phyloP scores from a whole-genome alignment of 2,888 invertebrate species.

The Conus canariensis region DNA sequence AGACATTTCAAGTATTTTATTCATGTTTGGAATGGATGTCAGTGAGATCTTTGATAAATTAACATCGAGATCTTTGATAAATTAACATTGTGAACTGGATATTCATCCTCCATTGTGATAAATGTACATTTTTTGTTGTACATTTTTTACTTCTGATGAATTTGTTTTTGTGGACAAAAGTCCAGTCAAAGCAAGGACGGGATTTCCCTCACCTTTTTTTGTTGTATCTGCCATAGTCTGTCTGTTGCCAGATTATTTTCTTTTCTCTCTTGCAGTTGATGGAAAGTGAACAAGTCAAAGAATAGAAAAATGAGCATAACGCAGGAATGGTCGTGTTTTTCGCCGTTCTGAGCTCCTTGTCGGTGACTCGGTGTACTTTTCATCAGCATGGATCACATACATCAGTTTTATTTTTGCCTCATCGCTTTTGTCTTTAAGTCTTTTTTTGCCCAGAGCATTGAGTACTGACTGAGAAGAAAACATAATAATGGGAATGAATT shows the following conservation, averaged over 20 bases:
- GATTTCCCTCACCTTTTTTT: background rate
- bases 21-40: background rate
- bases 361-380: too few species aligned
- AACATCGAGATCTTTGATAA: background rate
- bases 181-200: background rate
- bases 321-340: too few species aligned
- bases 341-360: too few species aligned
- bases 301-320: too few species aligned
- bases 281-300: too few species aligned
- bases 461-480: too few species aligned
- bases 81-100: background rate
- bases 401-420: too few species aligned
- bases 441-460: too few species aligned
- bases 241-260: background rate
- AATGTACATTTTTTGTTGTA: background rate
- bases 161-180: background rate
- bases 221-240: background rate
- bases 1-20: background rate
- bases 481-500: too few species aligned
- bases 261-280: background rate
- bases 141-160: background rate
- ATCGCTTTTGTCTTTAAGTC: too few species aligned
- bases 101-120: background rate
- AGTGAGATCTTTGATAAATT: background rate
- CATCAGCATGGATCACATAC: too few species aligned